Percentiles rank a stretch among this genome's conserved stretches.
phyloP scores from a whole-genome alignment of 2,113 vertebrate species.

The Phycodurus eques region DNA sequence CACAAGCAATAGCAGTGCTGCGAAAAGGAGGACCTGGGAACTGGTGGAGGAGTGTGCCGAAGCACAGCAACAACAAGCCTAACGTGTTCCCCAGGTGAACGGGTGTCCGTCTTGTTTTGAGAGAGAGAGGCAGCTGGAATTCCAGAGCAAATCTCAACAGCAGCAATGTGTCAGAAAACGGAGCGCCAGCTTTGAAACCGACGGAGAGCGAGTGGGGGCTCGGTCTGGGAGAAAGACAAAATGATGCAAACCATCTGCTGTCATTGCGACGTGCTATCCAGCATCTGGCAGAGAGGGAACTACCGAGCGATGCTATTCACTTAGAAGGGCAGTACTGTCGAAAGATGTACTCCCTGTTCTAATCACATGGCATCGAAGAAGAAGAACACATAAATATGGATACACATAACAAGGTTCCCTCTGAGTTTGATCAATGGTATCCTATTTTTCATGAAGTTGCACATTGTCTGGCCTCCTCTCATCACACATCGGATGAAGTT shows the following conservation, averaged over 20 bases:
- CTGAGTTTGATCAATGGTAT: background rate
- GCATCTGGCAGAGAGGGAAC: slow-evolving; percentile 70
- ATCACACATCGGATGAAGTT: no score
- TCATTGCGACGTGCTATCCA: slow-evolving; percentile 71
- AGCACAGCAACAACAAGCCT: slow-evolving; percentile 48
- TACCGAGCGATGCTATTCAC: slow-evolving; percentile 64
- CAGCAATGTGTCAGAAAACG: slow-evolving; percentile 61
- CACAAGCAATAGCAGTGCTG: slow-evolving; percentile 6
- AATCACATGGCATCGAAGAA: slow-evolving; percentile 23
- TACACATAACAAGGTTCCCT: background rate
- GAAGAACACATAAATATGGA: slow-evolving; percentile 4
- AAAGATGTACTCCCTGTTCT: slow-evolving; percentile 31
- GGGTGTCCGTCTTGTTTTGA: slow-evolving; percentile 56
- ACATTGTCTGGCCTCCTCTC: background rate
- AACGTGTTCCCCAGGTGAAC: slow-evolving; percentile 67
- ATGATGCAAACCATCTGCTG: slow-evolving; percentile 83
- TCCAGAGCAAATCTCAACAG: slow-evolving; percentile 61
- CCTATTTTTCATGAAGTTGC: background rate
- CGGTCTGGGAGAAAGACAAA: slow-evolving; percentile 68
- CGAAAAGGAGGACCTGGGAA: slow-evolving; percentile 27
- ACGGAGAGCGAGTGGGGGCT: slow-evolving; percentile 60
- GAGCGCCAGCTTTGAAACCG: slow-evolving; percentile 50
- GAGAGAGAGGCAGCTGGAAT: slow-evolving; percentile 47
- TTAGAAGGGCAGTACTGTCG: slow-evolving; percentile 38
- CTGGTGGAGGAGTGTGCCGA: slow-evolving; percentile 33